Conservation (phyloP, 1,140 invertebrate species). For the Trinorchestia longiramus region DNA sequence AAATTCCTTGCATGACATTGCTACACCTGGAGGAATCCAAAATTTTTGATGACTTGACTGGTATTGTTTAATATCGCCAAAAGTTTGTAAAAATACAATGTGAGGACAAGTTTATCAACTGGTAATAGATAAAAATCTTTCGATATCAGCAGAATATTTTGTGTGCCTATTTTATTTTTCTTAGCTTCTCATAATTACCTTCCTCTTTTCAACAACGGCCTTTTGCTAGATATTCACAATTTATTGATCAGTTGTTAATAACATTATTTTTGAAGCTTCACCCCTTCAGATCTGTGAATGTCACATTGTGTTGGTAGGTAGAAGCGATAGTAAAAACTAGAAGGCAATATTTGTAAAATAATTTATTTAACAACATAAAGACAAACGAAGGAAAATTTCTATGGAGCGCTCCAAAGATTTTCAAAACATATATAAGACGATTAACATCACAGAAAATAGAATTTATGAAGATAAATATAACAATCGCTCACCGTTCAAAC, state of each 20-base stretch:
- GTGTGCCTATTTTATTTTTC: not conserved
- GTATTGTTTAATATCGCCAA: too few relatives aligned
- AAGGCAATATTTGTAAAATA: conserved; percentile 25
- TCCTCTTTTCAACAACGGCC: not conserved
- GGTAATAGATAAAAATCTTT: too few relatives aligned
- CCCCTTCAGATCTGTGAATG: not conserved
- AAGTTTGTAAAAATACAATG: too few relatives aligned
- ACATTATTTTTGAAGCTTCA: not conserved
- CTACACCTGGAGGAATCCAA: not conserved
- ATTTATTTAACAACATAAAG: conserved; percentile 6
- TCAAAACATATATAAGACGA: not conserved
- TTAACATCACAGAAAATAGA: conserved; percentile 47
- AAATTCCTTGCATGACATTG: not conserved
- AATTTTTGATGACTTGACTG: not conserved
- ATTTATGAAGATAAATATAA: conserved; percentile 22
- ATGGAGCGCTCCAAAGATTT: conserved; percentile 41
- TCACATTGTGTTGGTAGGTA: not conserved
- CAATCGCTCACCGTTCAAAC: not conserved
- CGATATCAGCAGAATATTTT: not conserved
- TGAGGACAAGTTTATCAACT: too few relatives aligned
- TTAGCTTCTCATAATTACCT: not conserved
- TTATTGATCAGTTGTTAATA: not conserved
- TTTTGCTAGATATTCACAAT: not conserved
- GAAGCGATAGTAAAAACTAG: not conserved
- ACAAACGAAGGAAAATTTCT: conserved; percentile 35